Evolutionary conservation across 2,797 vertebrate species (phyloP).

Genomic region (Kryptolebias ocellatus): DNA sequence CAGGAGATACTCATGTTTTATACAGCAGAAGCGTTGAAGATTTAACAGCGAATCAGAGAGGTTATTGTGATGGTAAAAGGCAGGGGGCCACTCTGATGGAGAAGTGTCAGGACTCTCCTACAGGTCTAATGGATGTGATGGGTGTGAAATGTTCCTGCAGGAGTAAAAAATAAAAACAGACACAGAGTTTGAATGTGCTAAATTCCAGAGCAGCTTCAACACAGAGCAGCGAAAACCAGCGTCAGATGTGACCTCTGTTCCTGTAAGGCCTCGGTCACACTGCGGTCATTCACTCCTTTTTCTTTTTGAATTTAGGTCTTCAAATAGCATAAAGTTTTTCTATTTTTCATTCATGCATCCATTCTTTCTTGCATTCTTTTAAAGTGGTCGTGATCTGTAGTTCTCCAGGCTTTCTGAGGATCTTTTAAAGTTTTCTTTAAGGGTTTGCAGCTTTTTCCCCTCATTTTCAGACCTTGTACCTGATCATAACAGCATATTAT

Average conservation of each 20-base stretch:
- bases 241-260: neutral
- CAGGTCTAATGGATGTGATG: neutral
- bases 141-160: slow-evolving; percentile 23
- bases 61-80: neutral
- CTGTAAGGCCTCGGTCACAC: neutral
- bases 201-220: slow-evolving; percentile 14
- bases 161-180: slow-evolving; percentile 16
- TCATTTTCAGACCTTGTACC: too few relatives aligned
- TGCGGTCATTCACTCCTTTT: neutral
- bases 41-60: neutral
- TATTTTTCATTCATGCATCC: too few relatives aligned
- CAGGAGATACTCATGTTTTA: neutral
- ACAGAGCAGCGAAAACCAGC: neutral
- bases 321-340: too few relatives aligned
- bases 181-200: slow-evolving; percentile 9
- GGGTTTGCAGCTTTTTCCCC: too few relatives aligned
- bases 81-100: neutral
- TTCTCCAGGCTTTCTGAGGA: too few relatives aligned
- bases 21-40: neutral
- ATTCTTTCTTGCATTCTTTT: too few relatives aligned
- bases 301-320: too few relatives aligned
- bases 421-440: too few relatives aligned
- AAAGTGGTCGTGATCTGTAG: too few relatives aligned
- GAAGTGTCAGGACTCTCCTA: neutral
- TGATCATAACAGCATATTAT: too few relatives aligned